Evolutionary conservation across 2,113 vertebrate species (phyloP).

Genomic region (Furnarius figulus): DNA sequence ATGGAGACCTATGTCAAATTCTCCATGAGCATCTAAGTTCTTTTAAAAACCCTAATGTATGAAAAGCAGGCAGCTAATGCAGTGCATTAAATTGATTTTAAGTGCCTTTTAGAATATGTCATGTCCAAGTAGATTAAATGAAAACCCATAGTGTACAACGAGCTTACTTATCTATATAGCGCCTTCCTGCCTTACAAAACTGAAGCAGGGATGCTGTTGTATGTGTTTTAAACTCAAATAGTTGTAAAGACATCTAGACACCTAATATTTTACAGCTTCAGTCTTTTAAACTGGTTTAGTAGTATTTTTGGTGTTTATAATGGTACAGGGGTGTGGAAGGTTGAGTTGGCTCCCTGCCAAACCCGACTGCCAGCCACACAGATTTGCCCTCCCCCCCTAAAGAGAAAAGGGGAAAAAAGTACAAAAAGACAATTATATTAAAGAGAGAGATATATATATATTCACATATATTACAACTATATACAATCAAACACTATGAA

Average conservation of each 20-base stretch:
- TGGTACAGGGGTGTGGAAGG: neutral
- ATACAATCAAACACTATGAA: too few relatives aligned
- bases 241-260: neutral
- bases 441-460: too few relatives aligned
- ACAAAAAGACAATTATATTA: too few relatives aligned
- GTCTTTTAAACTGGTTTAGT: neutral
- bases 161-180: neutral
- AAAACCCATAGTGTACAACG: rapidly evolving
- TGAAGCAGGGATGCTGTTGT: neutral
- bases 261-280: neutral
- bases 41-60: neutral
- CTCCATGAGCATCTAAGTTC: neutral
- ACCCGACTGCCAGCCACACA: too few relatives aligned
- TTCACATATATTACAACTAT: too few relatives aligned
- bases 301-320: neutral
- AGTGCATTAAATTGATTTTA: neutral
- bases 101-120: neutral
- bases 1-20: neutral
- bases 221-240: neutral
- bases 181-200: neutral
- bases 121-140: neutral
- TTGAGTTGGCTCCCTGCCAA: too few relatives aligned
- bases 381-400: too few relatives aligned
- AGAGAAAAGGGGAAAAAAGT: too few relatives aligned
- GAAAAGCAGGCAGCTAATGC: neutral